These are phyloP conservation scores for Agrochola macilenta DNA, from an alignment of 2,888 invertebrate genomes.

Conservation along the genomic window DNA sequence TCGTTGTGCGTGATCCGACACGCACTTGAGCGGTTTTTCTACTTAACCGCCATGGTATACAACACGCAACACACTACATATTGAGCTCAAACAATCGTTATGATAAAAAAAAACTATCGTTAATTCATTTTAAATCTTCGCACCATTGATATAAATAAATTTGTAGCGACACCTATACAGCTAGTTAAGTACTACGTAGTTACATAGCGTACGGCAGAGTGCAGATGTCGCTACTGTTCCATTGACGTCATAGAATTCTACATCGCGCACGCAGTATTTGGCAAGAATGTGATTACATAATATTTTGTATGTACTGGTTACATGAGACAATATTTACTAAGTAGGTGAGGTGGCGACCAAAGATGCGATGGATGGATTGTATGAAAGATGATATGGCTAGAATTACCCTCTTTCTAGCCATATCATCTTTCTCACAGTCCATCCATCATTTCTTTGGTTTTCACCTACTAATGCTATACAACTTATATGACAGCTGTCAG, in stretches of 20 bases:
- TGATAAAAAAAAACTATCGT: neutral
- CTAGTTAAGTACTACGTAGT: neutral
- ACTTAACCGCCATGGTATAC: neutral
- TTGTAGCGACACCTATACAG: conserved; percentile 27
- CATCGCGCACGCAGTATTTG: neutral
- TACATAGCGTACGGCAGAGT: neutral
- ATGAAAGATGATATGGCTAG: neutral
- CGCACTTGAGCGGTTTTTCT: neutral
- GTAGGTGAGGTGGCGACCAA: neutral
- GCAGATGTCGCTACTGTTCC: conserved; percentile 30
- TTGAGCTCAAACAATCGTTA: neutral
- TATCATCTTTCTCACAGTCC: neutral
- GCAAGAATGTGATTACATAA: neutral
- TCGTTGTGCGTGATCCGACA: too few relatives aligned
- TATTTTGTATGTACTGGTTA: neutral
- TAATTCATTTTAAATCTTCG: neutral
- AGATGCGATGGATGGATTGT: neutral
- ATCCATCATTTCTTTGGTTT: neutral
- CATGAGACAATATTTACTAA: neutral
- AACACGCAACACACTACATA: too few relatives aligned
- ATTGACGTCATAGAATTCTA: neutral
- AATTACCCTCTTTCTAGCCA: neutral
- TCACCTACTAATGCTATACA: neutral
- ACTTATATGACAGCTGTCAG: neutral
- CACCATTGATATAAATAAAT: neutral